Conservation (phyloP, 2,888 invertebrate genomes). For the Lasius fuliginosus region DNA sequence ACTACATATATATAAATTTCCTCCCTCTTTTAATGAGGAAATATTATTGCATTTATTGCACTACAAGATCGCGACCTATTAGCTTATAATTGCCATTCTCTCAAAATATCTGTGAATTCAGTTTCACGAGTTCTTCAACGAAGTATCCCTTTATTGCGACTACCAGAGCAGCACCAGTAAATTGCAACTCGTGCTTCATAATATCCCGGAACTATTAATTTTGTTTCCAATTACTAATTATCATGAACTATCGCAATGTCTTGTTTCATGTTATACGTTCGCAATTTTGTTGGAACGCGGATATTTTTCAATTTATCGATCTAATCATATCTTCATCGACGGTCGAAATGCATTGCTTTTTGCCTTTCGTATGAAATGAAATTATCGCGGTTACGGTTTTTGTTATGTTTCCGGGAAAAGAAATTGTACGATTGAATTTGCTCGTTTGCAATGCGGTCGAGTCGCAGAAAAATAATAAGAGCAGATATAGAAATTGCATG, state of each 20-base stretch:
- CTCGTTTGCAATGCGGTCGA: constrained; percentile 32
- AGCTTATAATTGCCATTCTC: neutral
- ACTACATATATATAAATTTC: neutral
- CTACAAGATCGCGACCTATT: neutral
- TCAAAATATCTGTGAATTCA: neutral
- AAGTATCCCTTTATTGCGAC: neutral
- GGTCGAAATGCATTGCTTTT: constrained; percentile 24
- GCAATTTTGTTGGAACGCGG: constrained; percentile 28
- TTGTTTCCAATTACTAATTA: constrained; percentile 17
- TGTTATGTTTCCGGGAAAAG: constrained; percentile 11
- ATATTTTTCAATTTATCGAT: constrained; percentile 14
- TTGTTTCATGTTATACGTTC: neutral
- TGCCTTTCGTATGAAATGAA: neutral
- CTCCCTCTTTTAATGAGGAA: neutral
- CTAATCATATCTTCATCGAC: constrained; percentile 2
- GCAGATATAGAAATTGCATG: constrained; percentile 31
- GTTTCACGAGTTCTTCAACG: neutral
- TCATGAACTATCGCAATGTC: neutral
- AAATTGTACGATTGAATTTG: constrained; percentile 45
- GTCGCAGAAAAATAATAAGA: neutral
- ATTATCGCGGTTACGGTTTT: constrained; percentile 37
- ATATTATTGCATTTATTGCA: neutral
- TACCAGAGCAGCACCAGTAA: constrained; percentile 22
- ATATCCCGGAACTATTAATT: constrained; percentile 2
- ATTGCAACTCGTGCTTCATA: constrained; percentile 7